A percentile compares a stretch with the other conserved stretches of the same genome.
phyloP scores from a whole-genome alignment of 1,140 invertebrate species.

The Homalodisca vitripennis region DNA sequence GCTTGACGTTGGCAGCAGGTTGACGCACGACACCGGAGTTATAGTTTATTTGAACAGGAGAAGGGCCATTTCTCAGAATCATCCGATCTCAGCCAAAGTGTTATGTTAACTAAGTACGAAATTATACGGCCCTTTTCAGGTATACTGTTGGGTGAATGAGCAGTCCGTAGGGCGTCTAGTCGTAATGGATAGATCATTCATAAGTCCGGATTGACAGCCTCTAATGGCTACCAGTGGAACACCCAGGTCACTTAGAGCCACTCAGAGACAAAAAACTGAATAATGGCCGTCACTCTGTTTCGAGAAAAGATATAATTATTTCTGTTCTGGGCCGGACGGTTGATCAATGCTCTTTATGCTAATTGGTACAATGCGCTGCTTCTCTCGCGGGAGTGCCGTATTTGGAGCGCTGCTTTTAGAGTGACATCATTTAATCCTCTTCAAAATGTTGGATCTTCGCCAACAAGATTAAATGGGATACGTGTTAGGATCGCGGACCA shows the following conservation, averaged over 20 bases:
- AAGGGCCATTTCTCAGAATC: conserved; percentile 18
- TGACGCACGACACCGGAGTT: background rate
- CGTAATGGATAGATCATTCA: conserved; percentile 24
- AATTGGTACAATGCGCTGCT: conserved; percentile 2
- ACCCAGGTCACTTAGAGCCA: background rate
- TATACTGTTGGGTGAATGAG: conserved; percentile 7
- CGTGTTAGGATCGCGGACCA: background rate
- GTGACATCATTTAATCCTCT: conserved; percentile 21
- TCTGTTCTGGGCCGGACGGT: conserved; percentile 9
- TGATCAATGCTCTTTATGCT: conserved; percentile 10
- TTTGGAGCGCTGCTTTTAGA: background rate
- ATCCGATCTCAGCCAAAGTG: conserved; percentile 14
- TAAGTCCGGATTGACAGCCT: conserved; percentile 18
- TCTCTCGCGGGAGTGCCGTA: background rate
- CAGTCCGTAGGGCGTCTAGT: background rate
- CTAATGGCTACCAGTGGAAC: conserved; percentile 20
- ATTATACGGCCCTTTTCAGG: conserved; percentile 24
- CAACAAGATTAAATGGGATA: conserved; percentile 5
- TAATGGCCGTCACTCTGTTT: conserved; percentile 11
- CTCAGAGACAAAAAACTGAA: conserved; percentile 22
- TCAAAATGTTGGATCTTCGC: conserved; percentile 14
- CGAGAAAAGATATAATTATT: conserved; percentile 26
- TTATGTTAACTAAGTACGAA: conserved; percentile 25
- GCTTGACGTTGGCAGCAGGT: too few relatives aligned
- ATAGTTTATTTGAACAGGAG: background rate